Conservation (phyloP, 2,113 vertebrate species). For the Istiophorus platypterus region DNA sequence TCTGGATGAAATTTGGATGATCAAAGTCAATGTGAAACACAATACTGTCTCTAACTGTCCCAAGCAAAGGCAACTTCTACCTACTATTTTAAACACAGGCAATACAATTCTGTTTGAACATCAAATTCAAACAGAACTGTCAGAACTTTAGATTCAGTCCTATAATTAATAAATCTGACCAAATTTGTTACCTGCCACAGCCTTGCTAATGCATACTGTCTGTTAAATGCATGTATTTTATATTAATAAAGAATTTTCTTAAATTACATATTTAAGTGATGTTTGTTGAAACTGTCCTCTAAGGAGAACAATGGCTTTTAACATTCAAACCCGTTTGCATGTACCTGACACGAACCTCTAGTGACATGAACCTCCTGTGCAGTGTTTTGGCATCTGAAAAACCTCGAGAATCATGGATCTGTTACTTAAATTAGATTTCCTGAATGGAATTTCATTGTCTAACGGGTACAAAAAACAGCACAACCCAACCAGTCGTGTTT, state of each 20-base stretch:
- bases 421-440: too few species aligned
- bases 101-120: background rate
- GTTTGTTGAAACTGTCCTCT: background rate
- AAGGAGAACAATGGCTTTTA: background rate
- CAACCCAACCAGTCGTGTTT: background rate
- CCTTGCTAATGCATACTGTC: background rate
- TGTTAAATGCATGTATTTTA: background rate
- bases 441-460: too few species aligned
- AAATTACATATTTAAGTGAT: background rate
- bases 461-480: background rate
- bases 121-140: background rate
- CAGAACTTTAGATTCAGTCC: background rate
- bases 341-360: background rate
- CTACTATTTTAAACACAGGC: background rate
- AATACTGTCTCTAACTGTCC: conserved; percentile 7
- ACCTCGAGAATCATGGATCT: background rate
- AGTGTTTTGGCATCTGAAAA: background rate
- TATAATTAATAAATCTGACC: background rate
- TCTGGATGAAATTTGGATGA: conserved; percentile 24
- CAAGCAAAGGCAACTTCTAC: background rate
- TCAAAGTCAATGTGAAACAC: conserved; percentile 37
- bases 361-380: too few species aligned
- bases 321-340: background rate
- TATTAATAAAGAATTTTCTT: background rate
- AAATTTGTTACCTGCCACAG: background rate